These are phyloP conservation scores for Drosophila trichaetosa DNA, from an alignment of 2,888 invertebrate genomes.

Conservation along the genomic window DNA sequence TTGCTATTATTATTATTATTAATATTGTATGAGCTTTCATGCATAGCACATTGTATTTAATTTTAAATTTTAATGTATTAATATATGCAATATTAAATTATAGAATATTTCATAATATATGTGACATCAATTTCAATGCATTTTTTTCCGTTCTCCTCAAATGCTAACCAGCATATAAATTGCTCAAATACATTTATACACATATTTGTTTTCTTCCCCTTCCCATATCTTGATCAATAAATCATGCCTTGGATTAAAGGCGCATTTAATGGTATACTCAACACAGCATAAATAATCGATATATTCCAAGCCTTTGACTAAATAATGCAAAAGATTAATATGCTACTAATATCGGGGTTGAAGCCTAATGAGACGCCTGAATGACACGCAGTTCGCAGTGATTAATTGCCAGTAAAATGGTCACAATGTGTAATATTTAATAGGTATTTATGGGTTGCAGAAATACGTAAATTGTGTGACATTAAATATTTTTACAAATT, in stretches of 20 bases:
- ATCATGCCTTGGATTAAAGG: conserved; percentile 41
- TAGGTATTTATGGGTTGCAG: conserved; percentile 26
- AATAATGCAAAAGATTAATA: conserved; percentile 60
- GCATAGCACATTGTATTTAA: neutral
- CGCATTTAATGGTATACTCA: conserved; percentile 19
- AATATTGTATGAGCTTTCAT: neutral
- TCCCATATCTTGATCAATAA: conserved; percentile 26
- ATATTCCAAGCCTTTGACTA: conserved; percentile 32
- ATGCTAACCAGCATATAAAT: neutral
- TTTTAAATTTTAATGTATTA: neutral
- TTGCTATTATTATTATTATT: neutral
- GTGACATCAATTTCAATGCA: no score
- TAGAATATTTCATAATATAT: neutral
- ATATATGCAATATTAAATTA: neutral
- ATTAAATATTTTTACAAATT: conserved; percentile 1
- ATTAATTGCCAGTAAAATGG: conserved; percentile 41
- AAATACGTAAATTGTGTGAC: conserved; percentile 32
- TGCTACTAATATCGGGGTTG: conserved; percentile 22
- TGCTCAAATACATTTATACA: neutral
- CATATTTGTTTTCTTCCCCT: conserved; percentile 4
- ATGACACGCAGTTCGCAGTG: conserved; percentile 49
- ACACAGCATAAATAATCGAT: conserved; percentile 34
- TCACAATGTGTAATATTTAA: conserved; percentile 12
- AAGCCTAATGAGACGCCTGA: conserved; percentile 44
- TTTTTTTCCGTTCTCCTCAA: neutral